Base-by-base conservation (phyloP, 1,140 invertebrate genomes). In the Microvelia longipes region DNA sequence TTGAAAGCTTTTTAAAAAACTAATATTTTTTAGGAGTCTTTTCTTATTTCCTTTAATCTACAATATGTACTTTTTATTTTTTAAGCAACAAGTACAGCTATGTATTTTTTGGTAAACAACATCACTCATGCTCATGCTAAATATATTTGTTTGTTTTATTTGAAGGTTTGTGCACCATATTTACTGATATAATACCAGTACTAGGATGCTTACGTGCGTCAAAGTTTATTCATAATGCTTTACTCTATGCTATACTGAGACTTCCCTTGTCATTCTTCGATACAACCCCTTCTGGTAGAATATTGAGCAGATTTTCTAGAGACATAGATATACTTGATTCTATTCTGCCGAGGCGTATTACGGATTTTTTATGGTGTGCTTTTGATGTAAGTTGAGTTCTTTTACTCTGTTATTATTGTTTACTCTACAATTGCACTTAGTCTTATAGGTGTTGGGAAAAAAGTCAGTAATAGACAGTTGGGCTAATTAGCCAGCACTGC, bases 181-280 rank as follows among this genome's bases (percentile, higher is more conserved):
- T 83, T 86, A 76, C 82, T 89, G 79, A 80, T 84, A 75, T 80
- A 88, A 2, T 70, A 19, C 71, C 71, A 15, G 28, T 69, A 28
- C 60, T 72, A 28, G 71, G 69, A 13, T 68, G 68, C 50, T 66
- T 26, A 62, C 5, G n/a, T n/a, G 71, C 71, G 2, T 66, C 71
- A 26, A 61, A 29, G 2, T 64, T 28, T 25, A 50, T 71, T 1
- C 94, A 98, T 82, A 78, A 83, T 73, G 76, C 84, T 71, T 86
- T 96, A 80, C 83, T 97, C 77, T 75, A 78, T 67, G 87, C 86
- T 76, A 83, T 96, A 76, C 80, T 96, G 77, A 85, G 85, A 77
- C 84, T 87, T 68, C 88, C 89, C 71, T 82, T 90, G 80, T 81
- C 82, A 79, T 93, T 94, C 83, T 96, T 90, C 82, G 93, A 96